Base-by-base conservation (phyloP, 2,113 vertebrate species). In the Shinisaurus crocodilurus region DNA sequence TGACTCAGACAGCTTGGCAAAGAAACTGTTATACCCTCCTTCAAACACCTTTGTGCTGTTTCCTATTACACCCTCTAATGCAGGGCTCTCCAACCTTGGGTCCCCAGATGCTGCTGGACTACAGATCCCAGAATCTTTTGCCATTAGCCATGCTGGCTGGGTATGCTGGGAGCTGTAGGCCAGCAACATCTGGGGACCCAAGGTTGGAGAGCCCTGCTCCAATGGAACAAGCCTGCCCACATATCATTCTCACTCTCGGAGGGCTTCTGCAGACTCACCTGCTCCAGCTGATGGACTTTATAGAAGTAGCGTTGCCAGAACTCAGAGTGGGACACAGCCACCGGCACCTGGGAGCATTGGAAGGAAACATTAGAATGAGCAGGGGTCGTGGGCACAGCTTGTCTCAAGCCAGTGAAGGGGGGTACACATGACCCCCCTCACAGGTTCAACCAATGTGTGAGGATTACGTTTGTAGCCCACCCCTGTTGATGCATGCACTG, bases 261-360 rank as follows among this genome's bases (percentile, higher is more conserved):
- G 8, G 6, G 45, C 37, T 1, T 16, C 54, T 70, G 70, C 37
- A 1, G 32, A 82, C 94, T 89, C 90, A 99, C 99, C 99, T 99
- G 99, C 93, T 99, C 98, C 95, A 99, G 94, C 91, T 99, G 98
- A 96, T 99, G 98, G 87, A 99, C 96, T 97, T 98, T 99, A 94
- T 99, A 99, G 97, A 99, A 99, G 96, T 99, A 99, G 25, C 99
- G 98, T 93, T 99, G 98, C 99, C 99, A 99, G 94, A 99, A 99
- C 69, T 99, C 99, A 0, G 97, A 96, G 92, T 99, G 99, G 88
- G 99, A 97, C 89, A 99, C 99, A 12, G 99, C 99, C 87, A 96
- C 99, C 0, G 99, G 99, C 2, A 99, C 99, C 99, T 99, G 95
- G 86, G 25, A 50, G 8, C 1, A 3, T 86, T 0, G 65, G 69